A percentile compares a stretch with the other conserved stretches of the same genome.
These are phyloP conservation scores for Lasioglossum marginatum DNA, from an alignment of 2,888 invertebrate genomes.

Conservation along the genomic window DNA sequence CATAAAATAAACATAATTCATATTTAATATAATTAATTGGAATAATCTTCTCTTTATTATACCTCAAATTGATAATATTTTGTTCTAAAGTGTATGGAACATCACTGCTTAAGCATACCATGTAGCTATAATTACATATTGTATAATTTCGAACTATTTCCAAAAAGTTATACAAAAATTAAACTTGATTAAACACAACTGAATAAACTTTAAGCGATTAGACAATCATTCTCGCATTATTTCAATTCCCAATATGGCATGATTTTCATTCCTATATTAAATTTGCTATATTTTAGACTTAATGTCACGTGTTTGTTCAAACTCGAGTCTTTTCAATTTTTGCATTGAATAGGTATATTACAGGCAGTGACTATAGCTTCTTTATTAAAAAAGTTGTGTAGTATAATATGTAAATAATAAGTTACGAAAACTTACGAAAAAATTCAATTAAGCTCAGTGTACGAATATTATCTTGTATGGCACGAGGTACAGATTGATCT, in stretches of 20 bases:
- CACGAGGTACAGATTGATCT: constrained; percentile 65
- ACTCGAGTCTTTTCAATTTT: constrained; percentile 41
- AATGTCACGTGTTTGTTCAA: constrained; percentile 49
- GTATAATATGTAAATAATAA: constrained; percentile 46
- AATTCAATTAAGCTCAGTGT: constrained; percentile 58
- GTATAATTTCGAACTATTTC: background rate
- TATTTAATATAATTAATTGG: background rate
- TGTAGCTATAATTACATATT: background rate
- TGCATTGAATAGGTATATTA: constrained; percentile 41
- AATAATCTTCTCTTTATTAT: constrained; percentile 2
- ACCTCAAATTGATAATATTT: background rate
- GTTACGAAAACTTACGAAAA: constrained; percentile 38
- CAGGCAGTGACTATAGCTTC: constrained; percentile 70
- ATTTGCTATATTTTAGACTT: background rate
- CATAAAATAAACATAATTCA: constrained; percentile 22
- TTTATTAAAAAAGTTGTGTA: constrained; percentile 48
- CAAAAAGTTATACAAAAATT: constrained; percentile 1
- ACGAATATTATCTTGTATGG: constrained; percentile 62
- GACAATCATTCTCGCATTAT: constrained; percentile 22
- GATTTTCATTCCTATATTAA: constrained; percentile 12
- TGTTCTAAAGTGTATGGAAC: background rate
- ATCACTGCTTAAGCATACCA: constrained; percentile 10
- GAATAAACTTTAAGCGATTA: background rate
- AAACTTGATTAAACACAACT: background rate
- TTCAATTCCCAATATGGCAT: constrained; percentile 3